phyloP scores from a whole-genome alignment of 2,113 vertebrate genomes.

The Kryptolebias marmoratus region DNA sequence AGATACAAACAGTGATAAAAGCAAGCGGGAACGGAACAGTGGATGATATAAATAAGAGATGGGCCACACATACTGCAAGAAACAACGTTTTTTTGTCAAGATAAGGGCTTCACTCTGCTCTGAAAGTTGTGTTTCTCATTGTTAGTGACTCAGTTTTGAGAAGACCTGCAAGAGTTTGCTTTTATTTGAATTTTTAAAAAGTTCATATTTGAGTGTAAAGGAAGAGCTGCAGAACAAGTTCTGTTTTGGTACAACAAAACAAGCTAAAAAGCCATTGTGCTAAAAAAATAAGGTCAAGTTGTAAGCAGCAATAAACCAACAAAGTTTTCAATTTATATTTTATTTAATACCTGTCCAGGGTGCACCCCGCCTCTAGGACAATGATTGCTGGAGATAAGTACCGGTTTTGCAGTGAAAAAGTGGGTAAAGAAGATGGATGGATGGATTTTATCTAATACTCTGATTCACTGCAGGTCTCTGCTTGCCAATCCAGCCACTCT shows the following conservation, averaged over 20 bases:
- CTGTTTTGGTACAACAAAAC: slow-evolving; percentile 7
- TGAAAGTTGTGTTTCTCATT: slow-evolving; percentile 11
- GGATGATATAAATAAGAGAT: slow-evolving; percentile 31
- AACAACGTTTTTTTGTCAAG: slow-evolving; percentile 35
- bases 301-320: background rate
- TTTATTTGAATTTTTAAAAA: slow-evolving; percentile 11
- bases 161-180: slow-evolving; percentile 9
- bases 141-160: slow-evolving; percentile 22
- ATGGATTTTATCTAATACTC: slow-evolving; percentile 14
- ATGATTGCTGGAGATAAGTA: too few relatives aligned
- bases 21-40: slow-evolving; percentile 11
- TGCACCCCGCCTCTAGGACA: too few relatives aligned
- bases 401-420: too few relatives aligned
- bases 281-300: slow-evolving; percentile 3
- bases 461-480: slow-evolving; percentile 31
- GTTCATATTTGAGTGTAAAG: background rate
- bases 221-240: background rate
- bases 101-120: slow-evolving; percentile 15
- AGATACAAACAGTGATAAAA: slow-evolving; percentile 43
- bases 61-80: slow-evolving; percentile 17
- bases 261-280: slow-evolving; percentile 2
- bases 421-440: too few relatives aligned
- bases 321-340: background rate
- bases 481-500: slow-evolving; percentile 21
- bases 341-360: too few relatives aligned